Evolutionary conservation across 2,113 vertebrate genomes (phyloP).

Genomic region (Brachirus orientalis): DNA sequence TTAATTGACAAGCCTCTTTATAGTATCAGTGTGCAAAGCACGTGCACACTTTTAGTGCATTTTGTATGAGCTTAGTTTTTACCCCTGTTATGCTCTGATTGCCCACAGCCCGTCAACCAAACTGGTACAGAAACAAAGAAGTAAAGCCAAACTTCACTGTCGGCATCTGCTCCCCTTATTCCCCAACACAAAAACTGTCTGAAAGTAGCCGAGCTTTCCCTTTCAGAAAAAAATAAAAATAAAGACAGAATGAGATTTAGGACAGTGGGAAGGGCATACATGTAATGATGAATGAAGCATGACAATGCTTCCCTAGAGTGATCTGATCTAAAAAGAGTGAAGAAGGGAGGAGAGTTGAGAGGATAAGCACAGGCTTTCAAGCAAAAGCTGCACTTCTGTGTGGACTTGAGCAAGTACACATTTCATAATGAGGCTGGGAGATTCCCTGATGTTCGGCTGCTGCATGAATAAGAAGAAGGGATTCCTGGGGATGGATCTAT

Average conservation of each 20-base stretch:
- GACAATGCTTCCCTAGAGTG: conserved; percentile 65
- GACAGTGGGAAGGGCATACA: conserved; percentile 45
- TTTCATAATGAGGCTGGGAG: conserved; percentile 75
- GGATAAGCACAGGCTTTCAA: conserved; percentile 73
- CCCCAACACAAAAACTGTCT: conserved; percentile 42
- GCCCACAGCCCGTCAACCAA: conserved; percentile 23
- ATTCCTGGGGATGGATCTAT: conserved; percentile 62
- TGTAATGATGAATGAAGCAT: conserved; percentile 70
- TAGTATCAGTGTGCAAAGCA: neutral
- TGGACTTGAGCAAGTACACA: conserved; percentile 58
- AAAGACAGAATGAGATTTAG: conserved; percentile 51
- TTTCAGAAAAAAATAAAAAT: conserved; percentile 24
- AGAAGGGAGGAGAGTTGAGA: conserved; percentile 57
- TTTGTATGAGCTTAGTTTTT: conserved; percentile 3
- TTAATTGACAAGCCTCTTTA: neutral
- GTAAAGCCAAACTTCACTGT: conserved; percentile 28
- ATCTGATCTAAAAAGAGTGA: conserved; percentile 65
- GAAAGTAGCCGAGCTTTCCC: conserved; percentile 37
- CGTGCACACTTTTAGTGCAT: conserved; percentile 2
- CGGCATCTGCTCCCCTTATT: conserved; percentile 29
- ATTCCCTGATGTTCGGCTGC: conserved; percentile 65
- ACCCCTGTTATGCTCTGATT: neutral
- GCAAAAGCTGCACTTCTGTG: conserved; percentile 49
- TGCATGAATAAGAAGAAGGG: conserved; percentile 73
- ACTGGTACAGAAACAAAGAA: conserved; percentile 27